Percentiles rank a stretch among this genome's conserved stretches.
These are phyloP conservation scores for Calyptommatus sinebrachiatus DNA, from an alignment of 2,113 vertebrate genomes.

Conservation along the genomic window DNA sequence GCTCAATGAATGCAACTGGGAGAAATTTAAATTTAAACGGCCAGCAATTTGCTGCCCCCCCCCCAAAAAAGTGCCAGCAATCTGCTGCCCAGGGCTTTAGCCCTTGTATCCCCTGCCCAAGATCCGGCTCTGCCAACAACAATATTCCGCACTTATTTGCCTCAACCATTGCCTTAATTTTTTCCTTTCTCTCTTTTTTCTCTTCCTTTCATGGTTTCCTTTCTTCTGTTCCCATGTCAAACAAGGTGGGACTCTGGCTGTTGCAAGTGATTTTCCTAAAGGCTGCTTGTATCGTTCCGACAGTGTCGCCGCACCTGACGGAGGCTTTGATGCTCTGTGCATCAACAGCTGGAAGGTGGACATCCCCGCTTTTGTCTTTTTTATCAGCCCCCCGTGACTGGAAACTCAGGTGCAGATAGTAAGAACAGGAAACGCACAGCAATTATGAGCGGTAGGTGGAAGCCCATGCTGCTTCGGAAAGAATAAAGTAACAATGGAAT, in stretches of 20 bases:
- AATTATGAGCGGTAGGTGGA: not conserved
- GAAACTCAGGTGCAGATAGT: constrained; percentile 29
- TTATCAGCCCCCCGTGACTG: constrained; percentile 2
- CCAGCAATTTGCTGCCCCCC: too few species aligned
- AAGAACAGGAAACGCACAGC: not conserved
- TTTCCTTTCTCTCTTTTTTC: constrained; percentile 71
- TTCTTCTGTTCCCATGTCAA: constrained; percentile 59
- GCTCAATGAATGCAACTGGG: too few species aligned
- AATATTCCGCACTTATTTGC: constrained; percentile 52
- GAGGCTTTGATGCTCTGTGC: not conserved
- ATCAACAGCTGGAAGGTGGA: constrained; percentile 22
- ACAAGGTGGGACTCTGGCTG: constrained; percentile 45
- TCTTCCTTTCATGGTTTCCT: constrained; percentile 69
- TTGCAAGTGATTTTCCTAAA: constrained; percentile 57
- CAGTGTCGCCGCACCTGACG: not conserved
- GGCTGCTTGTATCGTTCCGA: constrained; percentile 12
- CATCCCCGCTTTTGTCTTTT: not conserved
- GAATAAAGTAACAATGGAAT: not conserved
- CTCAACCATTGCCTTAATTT: constrained; percentile 66
- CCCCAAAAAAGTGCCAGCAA: too few species aligned
- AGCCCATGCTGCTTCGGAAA: not conserved
- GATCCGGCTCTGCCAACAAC: too few species aligned
- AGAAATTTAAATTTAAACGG: too few species aligned
- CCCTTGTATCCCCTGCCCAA: too few species aligned
- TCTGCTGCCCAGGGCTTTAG: too few species aligned